Conservation (phyloP, 2,888 invertebrate species). For the Habrosyne pyritoides region DNA sequence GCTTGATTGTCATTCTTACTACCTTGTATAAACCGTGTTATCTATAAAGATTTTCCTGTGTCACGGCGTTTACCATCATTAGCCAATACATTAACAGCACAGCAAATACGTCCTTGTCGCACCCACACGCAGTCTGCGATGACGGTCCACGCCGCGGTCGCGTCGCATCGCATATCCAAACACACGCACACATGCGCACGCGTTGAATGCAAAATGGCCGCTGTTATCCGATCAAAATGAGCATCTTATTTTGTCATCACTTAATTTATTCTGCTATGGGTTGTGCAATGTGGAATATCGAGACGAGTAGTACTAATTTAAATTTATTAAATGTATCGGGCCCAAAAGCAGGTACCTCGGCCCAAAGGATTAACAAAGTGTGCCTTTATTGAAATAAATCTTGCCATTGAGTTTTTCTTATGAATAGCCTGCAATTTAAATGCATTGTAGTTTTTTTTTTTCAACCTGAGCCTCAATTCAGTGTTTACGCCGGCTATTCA, state of each 20-base stretch:
- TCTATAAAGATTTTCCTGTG: conserved; percentile 31
- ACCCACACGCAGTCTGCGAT: conserved; percentile 40
- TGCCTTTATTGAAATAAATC: not conserved
- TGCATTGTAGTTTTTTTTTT: not conserved
- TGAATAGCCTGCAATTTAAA: conserved; percentile 1
- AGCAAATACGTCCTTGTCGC: conserved; percentile 48
- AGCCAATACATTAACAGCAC: conserved; percentile 30
- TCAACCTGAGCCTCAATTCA: not conserved
- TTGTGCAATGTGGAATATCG: not conserved
- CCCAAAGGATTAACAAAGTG: not conserved
- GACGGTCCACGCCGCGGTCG: conserved; percentile 40
- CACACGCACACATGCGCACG: conserved; percentile 39
- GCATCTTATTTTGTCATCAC: conserved; percentile 26
- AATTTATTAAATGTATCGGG: too few species aligned
- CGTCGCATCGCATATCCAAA: conserved; percentile 34
- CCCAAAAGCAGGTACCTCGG: too few species aligned
- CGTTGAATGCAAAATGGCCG: conserved; percentile 62
- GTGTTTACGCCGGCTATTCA: conserved; percentile 3
- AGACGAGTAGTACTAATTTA: not conserved
- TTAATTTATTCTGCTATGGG: conserved; percentile 8
- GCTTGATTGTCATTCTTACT: not conserved
- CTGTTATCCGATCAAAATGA: conserved; percentile 41
- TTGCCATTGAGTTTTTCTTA: not conserved
- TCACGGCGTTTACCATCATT: conserved; percentile 27
- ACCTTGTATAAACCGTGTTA: not conserved